These are phyloP conservation scores for Nerophis lumbriciformis DNA, from an alignment of 2,113 vertebrate genomes.

Conservation along the genomic window DNA sequence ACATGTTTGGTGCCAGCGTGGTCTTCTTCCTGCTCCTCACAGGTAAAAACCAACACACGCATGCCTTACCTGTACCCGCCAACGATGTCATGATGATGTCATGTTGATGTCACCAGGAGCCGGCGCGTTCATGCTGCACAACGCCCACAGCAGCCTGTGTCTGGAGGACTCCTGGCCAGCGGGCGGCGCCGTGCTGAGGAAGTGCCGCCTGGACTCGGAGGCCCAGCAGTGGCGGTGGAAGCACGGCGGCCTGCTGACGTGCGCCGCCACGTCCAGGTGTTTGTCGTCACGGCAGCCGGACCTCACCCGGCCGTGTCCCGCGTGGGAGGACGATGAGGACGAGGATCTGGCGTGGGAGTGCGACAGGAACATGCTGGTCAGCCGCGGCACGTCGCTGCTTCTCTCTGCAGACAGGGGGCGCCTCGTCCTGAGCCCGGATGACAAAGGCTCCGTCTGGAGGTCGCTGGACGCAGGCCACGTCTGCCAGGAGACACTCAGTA, in stretches of 20 bases:
- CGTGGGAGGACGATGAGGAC: not conserved
- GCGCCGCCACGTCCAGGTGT: constrained; percentile 51
- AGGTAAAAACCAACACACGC: constrained; percentile 45
- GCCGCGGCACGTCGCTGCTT: constrained; percentile 33
- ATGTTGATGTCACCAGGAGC: constrained; percentile 21
- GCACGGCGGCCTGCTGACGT: constrained; percentile 39
- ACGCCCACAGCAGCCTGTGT: constrained; percentile 53
- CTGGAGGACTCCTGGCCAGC: constrained; percentile 47
- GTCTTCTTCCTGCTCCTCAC: constrained; percentile 44
- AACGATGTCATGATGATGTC: not conserved
- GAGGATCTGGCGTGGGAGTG: constrained; percentile 60
- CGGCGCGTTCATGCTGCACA: constrained; percentile 60
- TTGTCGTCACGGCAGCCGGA: constrained; percentile 44
- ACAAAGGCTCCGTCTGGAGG: constrained; percentile 50
- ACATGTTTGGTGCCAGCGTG: constrained; percentile 55
- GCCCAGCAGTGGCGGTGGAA: constrained; percentile 70
- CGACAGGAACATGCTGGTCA: constrained; percentile 48
- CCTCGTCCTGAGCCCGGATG: constrained; percentile 23
- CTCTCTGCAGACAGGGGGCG: constrained; percentile 35
- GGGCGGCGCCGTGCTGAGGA: constrained; percentile 41
- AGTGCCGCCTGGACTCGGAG: constrained; percentile 53
- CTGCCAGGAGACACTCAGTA: constrained; percentile 63
- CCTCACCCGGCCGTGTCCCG: constrained; percentile 41
- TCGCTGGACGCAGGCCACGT: constrained; percentile 59
- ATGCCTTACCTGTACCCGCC: not conserved